Evolutionary conservation across 2,113 vertebrate genomes (phyloP), one percentile per base, ranked within the genome.

Genomic region (Cacatua alba): DNA sequence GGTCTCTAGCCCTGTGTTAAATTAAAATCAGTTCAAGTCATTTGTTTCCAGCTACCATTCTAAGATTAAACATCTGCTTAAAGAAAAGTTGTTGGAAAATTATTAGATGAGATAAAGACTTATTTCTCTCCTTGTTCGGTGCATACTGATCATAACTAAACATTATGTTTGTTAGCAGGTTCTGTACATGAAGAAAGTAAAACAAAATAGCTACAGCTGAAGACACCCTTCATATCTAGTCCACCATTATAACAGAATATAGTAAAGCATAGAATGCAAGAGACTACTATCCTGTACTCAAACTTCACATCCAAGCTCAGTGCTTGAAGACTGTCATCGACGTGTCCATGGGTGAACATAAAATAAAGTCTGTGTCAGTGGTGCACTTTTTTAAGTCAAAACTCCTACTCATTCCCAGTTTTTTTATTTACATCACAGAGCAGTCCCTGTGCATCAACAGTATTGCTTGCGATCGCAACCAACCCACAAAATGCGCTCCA

Each of bases 291-390:
- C 15, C 13, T 77, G 60, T 37, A 37, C 9, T 41, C 9, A 60
- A 7, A 2, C 5, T 48, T 78, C 43, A 59, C 3, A 39, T 31
- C 8, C 46, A 41, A 51, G 29, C 21, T 64, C 12, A 1, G 14
- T n/a, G 23, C 44, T 80, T 63, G 37, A 92, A 77, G 18, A 41
- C 7, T 60, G 8, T 31, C 41, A 71, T 63, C n/a, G 48, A 20
- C 2, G 0, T n/a, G 35, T n/a, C 1, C 0, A 21, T 7, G 11
- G 8, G 6, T 18, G 10, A 19, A 43, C 41, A 46, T 4, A 60
- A 11, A 60, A 37, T 37, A 9, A 37, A 37, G 20, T 33, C 80
- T 62, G 2, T n/a, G 28, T 37, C 24, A 79, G 33, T 33, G 86
- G n/a, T 1, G 0, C 12, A 8, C 13, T 75, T 86, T 86, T 80